Evolutionary conservation across 1,140 invertebrate genomes (phyloP), one percentile per base, ranked within the genome.

Genomic region (Penaeus japonicus): DNA sequence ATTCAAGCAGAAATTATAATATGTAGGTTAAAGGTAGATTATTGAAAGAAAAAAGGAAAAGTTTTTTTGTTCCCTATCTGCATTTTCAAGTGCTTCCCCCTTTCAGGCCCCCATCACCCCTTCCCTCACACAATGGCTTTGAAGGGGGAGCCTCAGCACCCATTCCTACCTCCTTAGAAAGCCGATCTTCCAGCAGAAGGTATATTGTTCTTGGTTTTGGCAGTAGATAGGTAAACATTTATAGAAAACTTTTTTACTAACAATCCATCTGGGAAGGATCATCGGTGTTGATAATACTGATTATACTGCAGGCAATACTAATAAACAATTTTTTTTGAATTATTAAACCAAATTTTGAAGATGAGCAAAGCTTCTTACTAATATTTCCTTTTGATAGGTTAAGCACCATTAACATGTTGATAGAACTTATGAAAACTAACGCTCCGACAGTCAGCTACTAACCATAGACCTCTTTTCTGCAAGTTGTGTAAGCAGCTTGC

Each of bases 401-500:
- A 47, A 47, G 15, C 15, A 47, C 10, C 47, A 47, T 47, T 47
- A 47, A 47, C 47, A 47, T 47, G 10, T 47, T 10, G 4, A 47
- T 12, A 47, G 0, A 47, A 47, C 10, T 0, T 47, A 47, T 47
- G 4, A 47, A 47, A 47, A 73, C 70, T 73, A 32, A 73, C 70
- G 17, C 27, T 30, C 4, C 35, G 30, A 27, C 55, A 30, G 20
- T 59, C 12, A 47, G 47, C 47, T 47, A 47, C 47, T 47, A 47
- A 47, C 47, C 47, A 47, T 47, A 47, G 47, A 15, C 32, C 39
- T 59, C 39, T 62, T 62, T 30, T 15, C 27, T n/a, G 7, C 59
- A 75, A 88, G 86, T 78, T 88, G 89, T 81, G 96, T 97, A 91
- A 96, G 96, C 89, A 94, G 96, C 77, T 96, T 96, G 22, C 96